Conservation (phyloP, 2,888 invertebrate genomes). For the Crepidodera aurea region DNA sequence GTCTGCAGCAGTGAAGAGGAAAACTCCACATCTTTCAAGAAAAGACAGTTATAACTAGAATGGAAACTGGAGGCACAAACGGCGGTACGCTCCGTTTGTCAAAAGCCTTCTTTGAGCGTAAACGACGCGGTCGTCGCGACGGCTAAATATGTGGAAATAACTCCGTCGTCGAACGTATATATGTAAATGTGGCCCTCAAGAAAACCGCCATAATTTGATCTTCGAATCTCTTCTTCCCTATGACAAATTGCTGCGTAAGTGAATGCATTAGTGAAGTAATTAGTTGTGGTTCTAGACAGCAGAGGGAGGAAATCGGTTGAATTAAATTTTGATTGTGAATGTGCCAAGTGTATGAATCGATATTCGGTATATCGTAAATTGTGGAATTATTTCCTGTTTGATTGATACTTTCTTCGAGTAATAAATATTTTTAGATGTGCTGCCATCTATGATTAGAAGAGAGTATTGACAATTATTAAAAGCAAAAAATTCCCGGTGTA, state of each 20-base stretch:
- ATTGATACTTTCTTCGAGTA: no score
- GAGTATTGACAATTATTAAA: no score
- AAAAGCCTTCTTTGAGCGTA: slow-evolving; percentile 56
- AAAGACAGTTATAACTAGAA: slow-evolving; percentile 46
- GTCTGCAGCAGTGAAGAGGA: neutral
- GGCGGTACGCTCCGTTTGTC: slow-evolving; percentile 57
- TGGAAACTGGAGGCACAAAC: slow-evolving; percentile 42
- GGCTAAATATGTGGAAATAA: slow-evolving; percentile 54
- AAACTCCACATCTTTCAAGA: slow-evolving; percentile 22
- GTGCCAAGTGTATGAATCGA: no score
- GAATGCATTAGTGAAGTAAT: slow-evolving; percentile 7
- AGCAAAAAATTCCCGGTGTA: no score
- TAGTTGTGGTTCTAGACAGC: neutral
- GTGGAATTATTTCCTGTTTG: no score
- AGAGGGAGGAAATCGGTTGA: no score
- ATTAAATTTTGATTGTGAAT: no score
- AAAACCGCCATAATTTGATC: slow-evolving; percentile 13
- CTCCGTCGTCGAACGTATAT: slow-evolving; percentile 40
- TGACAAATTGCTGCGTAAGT: slow-evolving; percentile 5
- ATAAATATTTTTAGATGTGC: no score
- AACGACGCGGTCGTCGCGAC: slow-evolving; percentile 46
- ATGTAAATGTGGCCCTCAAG: slow-evolving; percentile 18
- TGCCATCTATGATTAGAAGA: no score
- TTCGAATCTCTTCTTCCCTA: no score
- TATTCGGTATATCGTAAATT: no score